Base-by-base conservation (phyloP, 2,797 vertebrate species). In the Coregonus sp. region DNA sequence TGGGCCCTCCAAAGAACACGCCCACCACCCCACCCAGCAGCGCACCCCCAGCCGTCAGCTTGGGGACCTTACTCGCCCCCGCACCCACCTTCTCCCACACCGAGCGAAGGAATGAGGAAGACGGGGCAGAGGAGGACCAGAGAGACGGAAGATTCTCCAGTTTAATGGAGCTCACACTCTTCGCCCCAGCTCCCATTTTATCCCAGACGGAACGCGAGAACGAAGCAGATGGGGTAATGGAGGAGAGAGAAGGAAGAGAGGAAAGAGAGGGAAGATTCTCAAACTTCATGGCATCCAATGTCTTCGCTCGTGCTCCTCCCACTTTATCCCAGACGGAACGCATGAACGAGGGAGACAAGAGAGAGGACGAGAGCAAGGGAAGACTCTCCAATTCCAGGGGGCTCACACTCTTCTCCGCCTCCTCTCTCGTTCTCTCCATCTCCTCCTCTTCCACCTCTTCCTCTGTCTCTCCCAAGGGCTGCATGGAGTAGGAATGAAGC, bases 381-480 rank as follows among this genome's bases (percentile, higher is more conserved):
- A 92, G 85, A 56, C 83, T 86, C 31, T 90, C 82, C 0, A 90
- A 82, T 2, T 79, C 82, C 78, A 80, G 86, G 0, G 76, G 56
- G 37, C 84, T 82, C 3, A 91, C 87, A 68, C 78, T 90, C 77
- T 82, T 90, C 78, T 94, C 92, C 4, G 92, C 91, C 84, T 92
- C 91, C 15, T 83, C 86, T 76, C 91, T 90, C 1, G 80, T 86
- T 87, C 84, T 77, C 81, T 91, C 91, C 72, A 90, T 84, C 82
- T 90, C 92, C 7, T 88, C 86, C 70, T 89, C 85, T 47, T 69
- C 85, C 76, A 88, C 90, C 50, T 86, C 85, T 54, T 86, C 86
- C 63, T 87, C 84, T 1, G n/a, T 50, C 72, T 84, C 89, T 18
- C 15, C 79, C 75, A 94, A 81, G 68, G 89, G 75, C 82, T 92